Evolutionary conservation across 2,797 vertebrate genomes (phyloP).

Genomic region (Pyrocephalus nanus): DNA sequence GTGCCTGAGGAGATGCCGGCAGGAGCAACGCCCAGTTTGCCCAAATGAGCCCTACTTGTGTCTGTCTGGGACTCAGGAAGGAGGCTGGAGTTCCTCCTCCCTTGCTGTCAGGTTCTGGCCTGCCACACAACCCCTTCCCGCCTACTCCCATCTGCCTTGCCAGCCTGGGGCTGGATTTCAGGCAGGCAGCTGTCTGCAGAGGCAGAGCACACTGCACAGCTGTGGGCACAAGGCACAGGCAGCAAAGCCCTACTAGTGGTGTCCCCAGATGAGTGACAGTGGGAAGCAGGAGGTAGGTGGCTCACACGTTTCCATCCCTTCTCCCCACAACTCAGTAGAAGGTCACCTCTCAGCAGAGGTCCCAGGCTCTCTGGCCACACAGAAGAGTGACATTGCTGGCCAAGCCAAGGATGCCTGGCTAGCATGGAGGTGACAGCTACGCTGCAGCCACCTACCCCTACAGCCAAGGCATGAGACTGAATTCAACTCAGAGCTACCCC

Average conservation of each 20-base stretch:
- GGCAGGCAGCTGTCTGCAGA: neutral
- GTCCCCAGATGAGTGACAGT: neutral
- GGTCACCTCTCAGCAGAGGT: neutral
- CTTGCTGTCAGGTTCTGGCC: neutral
- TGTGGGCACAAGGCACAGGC: neutral
- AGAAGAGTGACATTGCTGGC: neutral
- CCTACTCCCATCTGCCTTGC: neutral
- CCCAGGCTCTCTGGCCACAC: neutral
- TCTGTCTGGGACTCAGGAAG: neutral
- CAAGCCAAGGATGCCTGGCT: neutral
- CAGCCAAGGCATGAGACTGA: neutral
- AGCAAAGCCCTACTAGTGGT: accelerated
- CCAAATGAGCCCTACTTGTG: neutral
- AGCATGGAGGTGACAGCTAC: neutral
- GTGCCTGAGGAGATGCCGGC: neutral
- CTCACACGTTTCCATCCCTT: neutral
- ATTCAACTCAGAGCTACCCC: neutral
- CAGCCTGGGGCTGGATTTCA: accelerated
- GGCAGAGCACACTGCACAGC: neutral
- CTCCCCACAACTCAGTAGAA: neutral
- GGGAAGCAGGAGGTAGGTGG: neutral
- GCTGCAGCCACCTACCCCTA: neutral
- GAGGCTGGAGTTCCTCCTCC: neutral
- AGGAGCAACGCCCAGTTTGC: neutral
- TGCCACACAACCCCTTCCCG: accelerated